Conservation (phyloP, 2,888 invertebrate species). For the Anaspis maculata region DNA sequence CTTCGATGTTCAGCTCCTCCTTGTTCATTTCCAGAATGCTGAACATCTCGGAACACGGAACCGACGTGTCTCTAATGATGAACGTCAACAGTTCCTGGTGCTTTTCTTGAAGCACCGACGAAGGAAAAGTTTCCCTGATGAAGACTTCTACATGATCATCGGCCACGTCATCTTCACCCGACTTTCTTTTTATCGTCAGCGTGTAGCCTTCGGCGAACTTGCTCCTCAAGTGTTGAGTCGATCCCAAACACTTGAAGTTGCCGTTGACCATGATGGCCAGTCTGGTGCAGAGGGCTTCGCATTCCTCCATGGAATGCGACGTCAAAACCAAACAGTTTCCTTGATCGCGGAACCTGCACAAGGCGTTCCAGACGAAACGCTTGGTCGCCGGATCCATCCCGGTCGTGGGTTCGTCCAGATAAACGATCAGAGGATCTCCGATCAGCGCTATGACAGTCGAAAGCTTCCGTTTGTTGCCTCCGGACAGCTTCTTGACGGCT, state of each 20-base stretch:
- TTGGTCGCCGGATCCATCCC: conserved; percentile 74
- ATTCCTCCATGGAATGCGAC: conserved; percentile 83
- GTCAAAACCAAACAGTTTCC: conserved; percentile 74
- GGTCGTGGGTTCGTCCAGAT: conserved; percentile 35
- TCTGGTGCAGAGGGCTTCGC: conserved; percentile 74
- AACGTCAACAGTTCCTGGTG: conserved; percentile 66
- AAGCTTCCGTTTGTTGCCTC: conserved; percentile 46
- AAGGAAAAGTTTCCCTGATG: conserved; percentile 29
- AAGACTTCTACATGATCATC: conserved; percentile 27
- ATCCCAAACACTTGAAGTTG: conserved; percentile 68
- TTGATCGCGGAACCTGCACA: conserved; percentile 57
- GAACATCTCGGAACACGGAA: conserved; percentile 69
- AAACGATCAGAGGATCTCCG: conserved; percentile 44
- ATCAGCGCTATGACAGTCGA: conserved; percentile 45
- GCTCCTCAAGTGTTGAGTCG: conserved; percentile 72
- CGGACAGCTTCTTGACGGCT: conserved; percentile 33
- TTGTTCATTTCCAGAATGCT: conserved; percentile 59
- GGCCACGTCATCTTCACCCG: conserved; percentile 8
- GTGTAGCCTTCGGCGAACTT: conserved; percentile 60
- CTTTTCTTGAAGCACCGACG: conserved; percentile 50
- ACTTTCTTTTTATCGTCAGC: conserved; percentile 32
- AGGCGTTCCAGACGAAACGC: conserved; percentile 70
- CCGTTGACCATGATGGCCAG: conserved; percentile 84
- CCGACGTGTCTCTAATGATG: conserved; percentile 51
- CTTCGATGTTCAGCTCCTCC: conserved; percentile 51